phyloP scores from a whole-genome alignment of 1,140 invertebrate species.

The Hormaphis cornu region DNA sequence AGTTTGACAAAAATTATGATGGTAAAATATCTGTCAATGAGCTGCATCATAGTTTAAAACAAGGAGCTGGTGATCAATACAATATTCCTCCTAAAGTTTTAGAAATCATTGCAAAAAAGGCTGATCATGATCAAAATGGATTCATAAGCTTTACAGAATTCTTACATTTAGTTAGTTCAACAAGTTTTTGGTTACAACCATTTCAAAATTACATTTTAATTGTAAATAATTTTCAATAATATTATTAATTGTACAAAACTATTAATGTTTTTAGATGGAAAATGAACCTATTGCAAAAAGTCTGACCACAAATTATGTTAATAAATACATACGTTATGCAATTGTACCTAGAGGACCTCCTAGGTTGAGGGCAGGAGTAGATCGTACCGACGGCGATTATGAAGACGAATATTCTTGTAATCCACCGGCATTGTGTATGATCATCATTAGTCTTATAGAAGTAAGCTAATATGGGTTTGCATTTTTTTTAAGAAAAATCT shows the following conservation, averaged over 20 bases:
- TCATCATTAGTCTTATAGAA: constrained; percentile 47
- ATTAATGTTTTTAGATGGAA: constrained; percentile 41
- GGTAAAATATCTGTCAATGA: constrained; percentile 61
- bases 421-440: constrained; percentile 78
- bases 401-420: constrained; percentile 77
- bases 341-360: constrained; percentile 33
- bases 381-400: constrained; percentile 62
- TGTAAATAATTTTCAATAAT: neutral
- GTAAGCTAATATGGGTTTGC: constrained; percentile 40
- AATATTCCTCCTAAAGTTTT: constrained; percentile 59
- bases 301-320: constrained; percentile 49
- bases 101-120: constrained; percentile 56
- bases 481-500: too few species aligned
- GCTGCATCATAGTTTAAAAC: constrained; percentile 56
- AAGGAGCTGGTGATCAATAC: constrained; percentile 53
- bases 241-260: constrained; percentile 9
- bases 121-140: constrained; percentile 62
- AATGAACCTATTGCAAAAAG: constrained; percentile 49
- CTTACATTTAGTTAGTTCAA: constrained; percentile 58
- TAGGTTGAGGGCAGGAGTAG: neutral
- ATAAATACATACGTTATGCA: constrained; percentile 34
- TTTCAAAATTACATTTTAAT: neutral
- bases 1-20: constrained; percentile 66
- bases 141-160: constrained; percentile 70
- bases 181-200: neutral